Base-by-base conservation (phyloP, 2,113 vertebrate genomes). In the Castor canadensis region DNA sequence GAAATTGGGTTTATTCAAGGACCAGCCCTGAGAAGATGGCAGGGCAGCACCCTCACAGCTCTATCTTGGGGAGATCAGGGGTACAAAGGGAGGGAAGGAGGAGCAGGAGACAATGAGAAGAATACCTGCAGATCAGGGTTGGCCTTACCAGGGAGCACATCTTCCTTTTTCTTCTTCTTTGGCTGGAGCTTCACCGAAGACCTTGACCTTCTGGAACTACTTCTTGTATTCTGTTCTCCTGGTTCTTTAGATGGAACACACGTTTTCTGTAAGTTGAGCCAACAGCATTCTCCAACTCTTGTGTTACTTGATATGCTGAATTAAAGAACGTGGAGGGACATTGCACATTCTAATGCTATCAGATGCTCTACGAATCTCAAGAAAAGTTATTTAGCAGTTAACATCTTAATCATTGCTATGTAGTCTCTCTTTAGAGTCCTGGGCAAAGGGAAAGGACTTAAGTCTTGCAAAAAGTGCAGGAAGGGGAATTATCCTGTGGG, bases 201-300 rank as follows among this genome's bases (percentile, higher is more conserved):
- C 2, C 0, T 17, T 54, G 47, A 67, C 47, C 1, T 30, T 13
- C 82, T 52, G 3, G 49, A 2, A 19, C 16, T 38, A n/a, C n/a
- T n/a, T n/a, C n/a, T n/a, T n/a, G n/a, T n/a, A n/a, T n/a, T n/a
- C n/a, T 38, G 7, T 85, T 54, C 10, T 7, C 38, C 4, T 15
- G 38, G 12, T 52, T 69, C 20, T 83, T 83, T 85, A 69, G 5
- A 40, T 40, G 26, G 28, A 20, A 4, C 3, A n/a, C 67, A 52
- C 38, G 52, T 12, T 67, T 38, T 84, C 32, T 52, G 8, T 8
- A 49, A 84, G 20, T 35, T 6, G 47, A 83, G 66, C 43, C 30
- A 9, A 49, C 20, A 49, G 20, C 47, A 32, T 7, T 35, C 11
- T 52, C 7, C n/a, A 66, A 49, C 8, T 45, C 49, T 52, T 66